Evolutionary conservation across 2,888 invertebrate genomes (phyloP), one percentile per base, ranked within the genome.

Genomic region (Drosophila helvetica): DNA sequence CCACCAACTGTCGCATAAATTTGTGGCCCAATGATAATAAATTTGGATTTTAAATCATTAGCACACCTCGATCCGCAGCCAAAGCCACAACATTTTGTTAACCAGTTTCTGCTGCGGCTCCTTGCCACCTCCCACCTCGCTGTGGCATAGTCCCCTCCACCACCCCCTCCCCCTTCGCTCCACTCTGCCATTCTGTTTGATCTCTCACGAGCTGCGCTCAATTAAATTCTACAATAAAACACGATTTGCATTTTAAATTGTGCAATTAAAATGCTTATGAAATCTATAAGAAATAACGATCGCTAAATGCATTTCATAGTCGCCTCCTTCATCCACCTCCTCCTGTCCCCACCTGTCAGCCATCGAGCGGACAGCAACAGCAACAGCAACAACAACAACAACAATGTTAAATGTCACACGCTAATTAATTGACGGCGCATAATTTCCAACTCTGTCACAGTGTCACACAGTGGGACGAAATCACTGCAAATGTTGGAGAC

Each of bases 201-300:
- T 84, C 79, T 75, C 70, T 43, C 71, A 56, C 73, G 75, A 69
- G 68, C 67, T 73, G 77, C 58, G 85, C 86, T 87, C 85, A 87
- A 87, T 86, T 85, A 85, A 85, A 79, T 77, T 83, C 83, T 56
- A 80, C 75, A 86, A 83, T 85, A 79, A 84, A 88, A 77, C 80
- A 77, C 81, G 81, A 88, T 87, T 88, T 85, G 86, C 83, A 85
- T 84, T 88, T 86, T 77, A 86, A 84, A 78, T 88, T 89, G 80
- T 82, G 87, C 86, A 87, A 83, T 89, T 88, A 84, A 86, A 88
- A 86, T 86, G 86, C 84, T 88, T 86, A 88, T 88, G 84, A 80
- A 89, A 80, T 82, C 88, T 78, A 86, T 86, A 79, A 85, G 82
- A 71, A 70, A 54, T 62, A 60, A 86, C 66, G 66, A 77, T 70